Base-by-base conservation (phyloP, 2,113 vertebrate genomes). In the Tetraodon nigroviridis region DNA sequence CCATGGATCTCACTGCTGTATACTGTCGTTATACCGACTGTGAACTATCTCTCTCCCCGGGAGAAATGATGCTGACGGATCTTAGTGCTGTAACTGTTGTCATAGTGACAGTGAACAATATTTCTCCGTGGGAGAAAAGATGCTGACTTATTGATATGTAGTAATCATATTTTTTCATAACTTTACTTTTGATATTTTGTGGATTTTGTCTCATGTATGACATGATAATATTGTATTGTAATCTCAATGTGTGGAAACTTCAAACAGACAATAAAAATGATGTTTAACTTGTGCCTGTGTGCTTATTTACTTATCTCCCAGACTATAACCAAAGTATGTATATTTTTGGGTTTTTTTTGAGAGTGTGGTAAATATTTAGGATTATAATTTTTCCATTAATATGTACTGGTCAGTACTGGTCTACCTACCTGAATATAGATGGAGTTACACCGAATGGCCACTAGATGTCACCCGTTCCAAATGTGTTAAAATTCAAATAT, bases 181-280 rank as follows among this genome's bases (percentile, higher is more conserved):
- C 52, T 82, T 81, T 82, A 72, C 51, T 82, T 86, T 84, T 86
- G 66, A 85, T 87, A 84, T 80, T 49, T 69, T 75, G 73, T 85
- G 74, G 61, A 69, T 71, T 58, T 19, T 78, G 67, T 45, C 45
- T 16, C 71, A 60, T 84, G 61, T 82, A 18, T 67, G 73, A 50
- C 71, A 55, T 68, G 59, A 51, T 78, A 46, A 71, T 61, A 71
- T 37, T 12, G 32, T 61, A 48, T 48, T 78, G 74, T 76, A 73
- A 76, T 75, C 32, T 69, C 47, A 59, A 27, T 67, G 67, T 76
- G 66, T 78, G 47, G n/a, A 67, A 80, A 70, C 58, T 81, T 76
- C 82, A 83, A 82, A 86, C 1, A 65, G 46, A 69, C 58, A 51
- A 57, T 73, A 42, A 61, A 59, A 61, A 22, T 51, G 12, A 12